Conservation (phyloP, 2,888 invertebrate species). For the Petrolisthes cinctipes region DNA sequence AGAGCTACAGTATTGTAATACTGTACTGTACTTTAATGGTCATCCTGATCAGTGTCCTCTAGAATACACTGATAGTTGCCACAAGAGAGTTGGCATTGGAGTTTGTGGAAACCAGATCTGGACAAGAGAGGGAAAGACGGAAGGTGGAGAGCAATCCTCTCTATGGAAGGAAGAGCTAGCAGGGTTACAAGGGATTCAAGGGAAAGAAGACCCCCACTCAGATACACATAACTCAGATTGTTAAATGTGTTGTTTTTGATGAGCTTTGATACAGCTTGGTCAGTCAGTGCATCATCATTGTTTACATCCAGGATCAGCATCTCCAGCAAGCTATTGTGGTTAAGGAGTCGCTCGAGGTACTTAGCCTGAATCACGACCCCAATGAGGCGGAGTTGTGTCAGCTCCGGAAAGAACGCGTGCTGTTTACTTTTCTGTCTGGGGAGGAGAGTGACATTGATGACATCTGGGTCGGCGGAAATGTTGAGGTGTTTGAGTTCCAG, state of each 20-base stretch:
- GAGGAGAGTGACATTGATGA: background rate
- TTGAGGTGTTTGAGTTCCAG: conserved; percentile 34
- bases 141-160: conserved; percentile 15
- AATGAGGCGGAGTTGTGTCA: conserved; percentile 24
- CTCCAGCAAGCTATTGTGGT: conserved; percentile 19
- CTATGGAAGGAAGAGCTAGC: conserved; percentile 4
- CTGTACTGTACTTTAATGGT: background rate
- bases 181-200: background rate
- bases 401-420: conserved; percentile 4
- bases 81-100: conserved; percentile 10
- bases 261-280: background rate
- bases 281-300: conserved; percentile 12
- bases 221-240: conserved; percentile 5
- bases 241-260: conserved; percentile 8
- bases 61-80: conserved; percentile 32
- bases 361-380: conserved; percentile 23
- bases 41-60: background rate
- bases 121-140: conserved; percentile 17
- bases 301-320: conserved; percentile 33
- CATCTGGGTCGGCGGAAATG: background rate
- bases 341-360: background rate
- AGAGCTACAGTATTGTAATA: too few relatives aligned
- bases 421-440: background rate
- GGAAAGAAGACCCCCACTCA: background rate
- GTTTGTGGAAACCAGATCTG: background rate